Evolutionary conservation across 2,888 invertebrate genomes (phyloP).

Genomic region (Drosophila infuscata): DNA sequence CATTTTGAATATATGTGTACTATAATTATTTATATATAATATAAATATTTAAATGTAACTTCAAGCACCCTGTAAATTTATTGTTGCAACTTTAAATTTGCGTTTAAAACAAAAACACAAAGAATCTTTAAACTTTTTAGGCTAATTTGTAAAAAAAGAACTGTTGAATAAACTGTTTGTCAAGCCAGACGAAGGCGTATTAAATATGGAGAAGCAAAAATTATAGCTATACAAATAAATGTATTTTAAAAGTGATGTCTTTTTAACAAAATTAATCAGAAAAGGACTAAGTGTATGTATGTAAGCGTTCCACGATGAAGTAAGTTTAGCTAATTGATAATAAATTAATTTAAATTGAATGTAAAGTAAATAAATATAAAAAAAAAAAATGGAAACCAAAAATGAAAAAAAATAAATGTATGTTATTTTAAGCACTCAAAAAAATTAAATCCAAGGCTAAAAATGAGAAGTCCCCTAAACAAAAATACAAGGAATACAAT

Average conservation of each 20-base stretch:
- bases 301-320: conserved; percentile 36
- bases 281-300: conserved; percentile 47
- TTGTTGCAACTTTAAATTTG: conserved; percentile 67
- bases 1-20: conserved; percentile 58
- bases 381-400: conserved; percentile 17
- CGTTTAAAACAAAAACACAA: conserved; percentile 19
- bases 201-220: conserved; percentile 16
- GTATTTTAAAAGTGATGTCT: conserved; percentile 70
- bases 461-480: conserved; percentile 52
- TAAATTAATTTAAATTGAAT: conserved; percentile 56
- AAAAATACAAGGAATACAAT: conserved; percentile 66
- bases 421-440: conserved; percentile 64
- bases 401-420: conserved; percentile 53
- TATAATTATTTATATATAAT: conserved; percentile 39
- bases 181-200: conserved; percentile 18
- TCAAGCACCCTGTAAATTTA: conserved; percentile 71
- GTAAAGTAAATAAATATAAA: conserved; percentile 43
- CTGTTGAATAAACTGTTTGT: conserved; percentile 38
- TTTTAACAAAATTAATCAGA: conserved; percentile 56
- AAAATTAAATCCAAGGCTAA: conserved; percentile 31
- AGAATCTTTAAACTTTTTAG: conserved; percentile 46
- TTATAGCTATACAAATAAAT: conserved; percentile 41
- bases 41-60: conserved; percentile 45
- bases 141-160: conserved; percentile 50
- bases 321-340: conserved; percentile 73